phyloP scores from a whole-genome alignment of 2,797 vertebrate species.

The Pipistrellus nathusii region DNA sequence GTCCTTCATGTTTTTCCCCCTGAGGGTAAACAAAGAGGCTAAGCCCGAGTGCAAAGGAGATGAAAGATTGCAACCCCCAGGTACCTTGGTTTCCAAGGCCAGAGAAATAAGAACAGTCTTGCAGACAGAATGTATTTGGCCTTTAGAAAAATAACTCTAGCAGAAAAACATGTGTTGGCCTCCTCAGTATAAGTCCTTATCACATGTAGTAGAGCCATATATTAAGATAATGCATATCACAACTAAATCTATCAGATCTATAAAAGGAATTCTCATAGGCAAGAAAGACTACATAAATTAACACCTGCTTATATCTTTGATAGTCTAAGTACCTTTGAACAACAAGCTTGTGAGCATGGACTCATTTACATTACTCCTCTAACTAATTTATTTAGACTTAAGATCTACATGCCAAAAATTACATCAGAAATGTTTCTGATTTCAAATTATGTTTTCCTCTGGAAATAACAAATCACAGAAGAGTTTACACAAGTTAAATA shows the following conservation, averaged over 20 bases:
- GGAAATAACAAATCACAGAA: slow-evolving; percentile 62
- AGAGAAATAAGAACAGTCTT: neutral
- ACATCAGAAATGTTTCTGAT: neutral
- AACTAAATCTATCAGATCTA: neutral
- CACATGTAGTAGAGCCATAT: neutral
- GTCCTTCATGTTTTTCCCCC: neutral
- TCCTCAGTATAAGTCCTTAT: neutral
- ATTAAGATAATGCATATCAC: slow-evolving; percentile 14
- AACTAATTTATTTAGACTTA: slow-evolving; percentile 57
- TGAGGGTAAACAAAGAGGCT: slow-evolving; percentile 25
- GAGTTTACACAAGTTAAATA: slow-evolving; percentile 70
- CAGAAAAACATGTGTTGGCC: neutral
- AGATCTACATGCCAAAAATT: slow-evolving; percentile 37
- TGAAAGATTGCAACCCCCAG: neutral
- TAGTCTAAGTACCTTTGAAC: slow-evolving; percentile 17
- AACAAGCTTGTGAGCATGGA: neutral
- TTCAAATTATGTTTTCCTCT: slow-evolving; percentile 69
- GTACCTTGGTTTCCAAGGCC: neutral
- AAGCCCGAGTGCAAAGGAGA: neutral
- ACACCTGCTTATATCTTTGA: neutral
- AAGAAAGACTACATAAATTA: slow-evolving; percentile 8
- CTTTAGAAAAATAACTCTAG: slow-evolving; percentile 23
- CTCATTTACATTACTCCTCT: neutral
- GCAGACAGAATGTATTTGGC: neutral
- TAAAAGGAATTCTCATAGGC: neutral